These are phyloP conservation scores for Acinonyx jubatus DNA, from an alignment of 2,113 vertebrate genomes.

Conservation along the genomic window DNA sequence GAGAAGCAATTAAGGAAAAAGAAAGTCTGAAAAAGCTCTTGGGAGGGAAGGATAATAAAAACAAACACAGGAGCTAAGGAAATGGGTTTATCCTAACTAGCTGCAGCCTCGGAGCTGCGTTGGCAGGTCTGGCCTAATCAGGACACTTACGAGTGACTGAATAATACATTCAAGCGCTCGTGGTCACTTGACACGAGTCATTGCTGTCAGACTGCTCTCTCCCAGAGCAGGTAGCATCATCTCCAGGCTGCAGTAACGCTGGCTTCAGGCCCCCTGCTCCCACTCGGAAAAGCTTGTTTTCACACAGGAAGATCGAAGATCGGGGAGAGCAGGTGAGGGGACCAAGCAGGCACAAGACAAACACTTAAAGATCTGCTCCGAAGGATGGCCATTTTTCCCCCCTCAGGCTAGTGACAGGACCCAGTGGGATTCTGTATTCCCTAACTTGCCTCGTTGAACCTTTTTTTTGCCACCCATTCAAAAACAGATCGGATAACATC, in stretches of 20 bases:
- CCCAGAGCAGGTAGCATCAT: fast-evolving
- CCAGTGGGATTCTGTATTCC: background rate
- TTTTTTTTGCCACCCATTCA: background rate
- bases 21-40: background rate
- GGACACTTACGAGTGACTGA: background rate
- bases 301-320: background rate
- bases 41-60: background rate
- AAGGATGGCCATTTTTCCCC: background rate
- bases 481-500: background rate
- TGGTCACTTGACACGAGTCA: background rate
- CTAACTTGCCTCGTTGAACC: background rate
- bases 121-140: background rate
- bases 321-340: background rate
- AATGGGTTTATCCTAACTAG: background rate
- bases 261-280: background rate
- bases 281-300: background rate
- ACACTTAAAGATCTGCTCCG: fast-evolving
- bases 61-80: background rate
- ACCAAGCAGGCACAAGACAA: background rate
- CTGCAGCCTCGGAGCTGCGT: background rate
- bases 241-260: background rate
- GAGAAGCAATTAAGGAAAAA: background rate
- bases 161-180: background rate
- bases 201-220: background rate
- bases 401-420: background rate